Evolutionary conservation across 2,113 vertebrate genomes (phyloP).

Genomic region (Todiramphus chloris): DNA sequence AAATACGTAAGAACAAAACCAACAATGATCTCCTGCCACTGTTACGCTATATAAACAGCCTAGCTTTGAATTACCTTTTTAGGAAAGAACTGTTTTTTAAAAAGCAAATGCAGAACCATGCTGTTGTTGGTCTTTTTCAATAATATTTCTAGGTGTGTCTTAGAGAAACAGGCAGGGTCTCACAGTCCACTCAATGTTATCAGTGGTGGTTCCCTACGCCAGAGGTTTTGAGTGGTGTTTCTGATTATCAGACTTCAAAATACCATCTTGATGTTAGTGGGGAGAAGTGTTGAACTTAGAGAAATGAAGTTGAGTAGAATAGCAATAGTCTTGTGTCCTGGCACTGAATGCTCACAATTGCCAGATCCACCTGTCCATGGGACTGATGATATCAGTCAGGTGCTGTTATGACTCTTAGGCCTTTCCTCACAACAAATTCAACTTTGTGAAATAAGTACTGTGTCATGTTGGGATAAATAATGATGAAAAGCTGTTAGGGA

Average conservation of each 20-base stretch:
- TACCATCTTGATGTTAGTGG: neutral
- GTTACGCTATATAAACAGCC: neutral
- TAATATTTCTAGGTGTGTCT: neutral
- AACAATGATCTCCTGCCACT: neutral
- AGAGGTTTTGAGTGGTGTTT: neutral
- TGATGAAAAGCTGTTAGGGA: neutral
- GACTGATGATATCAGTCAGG: neutral
- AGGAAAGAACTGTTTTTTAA: neutral
- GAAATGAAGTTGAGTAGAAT: neutral
- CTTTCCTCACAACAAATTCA: neutral
- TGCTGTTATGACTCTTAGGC: neutral
- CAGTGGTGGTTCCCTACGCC: neutral
- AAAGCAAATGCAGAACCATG: neutral
- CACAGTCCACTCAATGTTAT: neutral
- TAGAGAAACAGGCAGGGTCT: neutral
- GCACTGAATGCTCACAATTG: neutral
- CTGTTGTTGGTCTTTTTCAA: neutral
- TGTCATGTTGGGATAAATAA: neutral
- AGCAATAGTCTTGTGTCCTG: neutral
- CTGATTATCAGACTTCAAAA: neutral
- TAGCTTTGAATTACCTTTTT: neutral
- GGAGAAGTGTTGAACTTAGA: neutral
- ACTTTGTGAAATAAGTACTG: neutral
- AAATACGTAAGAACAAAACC: neutral
- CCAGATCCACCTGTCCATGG: neutral